Base-by-base conservation (phyloP, 2,888 invertebrate genomes). In the Nemotelus pantherinus region DNA sequence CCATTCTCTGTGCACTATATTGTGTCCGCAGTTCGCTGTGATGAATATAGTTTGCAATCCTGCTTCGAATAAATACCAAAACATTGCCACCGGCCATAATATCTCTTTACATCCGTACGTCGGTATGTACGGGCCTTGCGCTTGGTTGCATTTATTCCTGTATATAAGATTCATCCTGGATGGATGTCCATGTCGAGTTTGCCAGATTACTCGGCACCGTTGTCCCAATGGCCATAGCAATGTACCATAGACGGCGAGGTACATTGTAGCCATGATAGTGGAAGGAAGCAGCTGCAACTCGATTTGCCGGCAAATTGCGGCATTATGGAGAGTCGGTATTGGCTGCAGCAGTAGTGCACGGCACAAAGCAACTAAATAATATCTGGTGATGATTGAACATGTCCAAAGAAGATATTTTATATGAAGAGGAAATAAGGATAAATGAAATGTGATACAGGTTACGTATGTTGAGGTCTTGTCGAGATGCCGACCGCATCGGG, bases 71-170 rank as follows among this genome's bases (percentile, higher is more conserved):
- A 78, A 78, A 78, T 76, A 63, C 55, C 76, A 65, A 76, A 78
- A 76, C 65, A 78, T 78, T 71, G 70, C 78, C 78, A 60, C 10
- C 50, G 78, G 78, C 76, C 55, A 71, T 76, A 76, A 78, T 78
- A 78, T 76, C 76, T 78, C 76, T 75, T 75, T 50, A 43, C 75
- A 75, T 75, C 43, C 53, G 58, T 75, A 75, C 64, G 47, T 71
- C 25, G 25, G 25, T 25, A 25, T 25, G 25, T 25, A 25, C 25
- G 25, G 25, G 45, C 58, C 60, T 47, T n/a, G 47, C 60, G 72
- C 60, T 45, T 58, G 47, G 72, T 3, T 72, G 72, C 60, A 58
- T 58, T 58, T 2, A 72, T 25, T 45, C 45, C 44, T 72, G 58
- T 47, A 72, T 72, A 72, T 60, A 60, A 47, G 3, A 7, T 60